A percentile compares a stretch with the other conserved stretches of the same genome.
Conservation (phyloP, 2,797 vertebrate species). For the Bradypus variegatus region DNA sequence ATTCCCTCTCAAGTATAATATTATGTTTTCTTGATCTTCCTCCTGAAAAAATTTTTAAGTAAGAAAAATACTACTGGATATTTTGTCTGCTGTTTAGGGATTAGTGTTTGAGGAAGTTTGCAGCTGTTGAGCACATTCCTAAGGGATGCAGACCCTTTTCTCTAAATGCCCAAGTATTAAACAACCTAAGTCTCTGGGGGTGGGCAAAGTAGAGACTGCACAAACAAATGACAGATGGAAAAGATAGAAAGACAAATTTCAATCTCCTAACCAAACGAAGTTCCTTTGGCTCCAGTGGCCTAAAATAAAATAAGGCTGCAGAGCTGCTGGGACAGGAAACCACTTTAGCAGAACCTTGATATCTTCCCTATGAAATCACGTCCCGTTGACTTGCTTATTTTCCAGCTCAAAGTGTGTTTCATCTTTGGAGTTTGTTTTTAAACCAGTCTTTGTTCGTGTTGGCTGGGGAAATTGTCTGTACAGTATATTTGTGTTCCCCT, state of each 20-base stretch:
- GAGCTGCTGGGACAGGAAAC: conserved; percentile 46
- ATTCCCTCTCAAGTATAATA: conserved; percentile 21
- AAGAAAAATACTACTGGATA: conserved; percentile 60
- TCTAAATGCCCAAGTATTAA: conserved; percentile 56
- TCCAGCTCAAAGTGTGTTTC: conserved; percentile 25
- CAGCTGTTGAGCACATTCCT: conserved; percentile 63
- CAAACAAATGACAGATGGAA: conserved; percentile 57
- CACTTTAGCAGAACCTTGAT: conserved; percentile 29
- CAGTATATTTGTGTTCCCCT: conserved; percentile 7
- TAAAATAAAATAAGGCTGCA: conserved; percentile 39
- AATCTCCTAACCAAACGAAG: conserved; percentile 38
- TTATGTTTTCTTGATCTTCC: conserved; percentile 55
- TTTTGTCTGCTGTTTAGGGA: conserved; percentile 64
- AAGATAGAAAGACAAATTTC: conserved; percentile 54
- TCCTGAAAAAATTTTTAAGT: conserved; percentile 44
- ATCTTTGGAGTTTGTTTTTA: not conserved
- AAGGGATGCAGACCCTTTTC: conserved; percentile 46
- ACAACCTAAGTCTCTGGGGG: conserved; percentile 36
- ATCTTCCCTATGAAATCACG: conserved; percentile 22
- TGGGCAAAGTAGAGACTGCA: conserved; percentile 24
- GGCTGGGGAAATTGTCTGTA: conserved; percentile 44
- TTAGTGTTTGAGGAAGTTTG: conserved; percentile 59
- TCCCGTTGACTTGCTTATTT: conserved; percentile 27
- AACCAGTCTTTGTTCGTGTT: conserved; percentile 32
- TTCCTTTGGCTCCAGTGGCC: conserved; percentile 17